phyloP scores from a whole-genome alignment of 2,797 vertebrate genomes.

The Lagocephalus sceleratus region DNA sequence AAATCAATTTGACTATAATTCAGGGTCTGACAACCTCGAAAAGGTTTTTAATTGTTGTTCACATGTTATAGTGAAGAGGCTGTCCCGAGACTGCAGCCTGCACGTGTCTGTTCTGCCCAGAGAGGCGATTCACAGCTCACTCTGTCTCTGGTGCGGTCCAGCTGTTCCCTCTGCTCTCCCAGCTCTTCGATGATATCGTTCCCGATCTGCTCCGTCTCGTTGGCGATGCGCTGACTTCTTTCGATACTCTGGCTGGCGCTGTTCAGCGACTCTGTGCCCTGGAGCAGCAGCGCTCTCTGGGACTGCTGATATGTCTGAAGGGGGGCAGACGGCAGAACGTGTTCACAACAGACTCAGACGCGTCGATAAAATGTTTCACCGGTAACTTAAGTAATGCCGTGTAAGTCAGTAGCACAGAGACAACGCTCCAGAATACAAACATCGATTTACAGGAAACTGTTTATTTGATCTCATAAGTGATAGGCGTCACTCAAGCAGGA shows the following conservation, averaged over 20 bases:
- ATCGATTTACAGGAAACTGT: no score
- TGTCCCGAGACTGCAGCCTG: no score
- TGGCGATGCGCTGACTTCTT: conserved; percentile 88
- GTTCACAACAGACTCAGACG: neutral
- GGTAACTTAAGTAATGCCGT: no score
- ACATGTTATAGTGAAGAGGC: no score
- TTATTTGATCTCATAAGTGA: no score
- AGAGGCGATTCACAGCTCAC: conserved; percentile 67
- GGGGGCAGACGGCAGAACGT: neutral
- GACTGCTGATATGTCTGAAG: conserved; percentile 86
- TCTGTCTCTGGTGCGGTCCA: conserved; percentile 87
- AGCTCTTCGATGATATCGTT: conserved; percentile 93
- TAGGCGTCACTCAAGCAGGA: no score
- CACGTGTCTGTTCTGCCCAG: no score
- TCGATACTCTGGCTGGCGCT: conserved; percentile 89
- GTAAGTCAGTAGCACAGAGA: neutral
- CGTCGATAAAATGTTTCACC: neutral
- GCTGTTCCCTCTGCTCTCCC: conserved; percentile 92
- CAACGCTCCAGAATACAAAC: no score
- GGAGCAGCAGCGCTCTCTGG: conserved; percentile 88
- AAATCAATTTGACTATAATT: conserved; percentile 2
- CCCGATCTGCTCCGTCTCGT: conserved; percentile 90
- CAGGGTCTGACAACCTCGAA: neutral
- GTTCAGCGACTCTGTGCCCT: conserved; percentile 88
- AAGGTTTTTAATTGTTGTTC: no score